Base-by-base conservation (phyloP, 2,888 invertebrate species). In the Netelia inedita region DNA sequence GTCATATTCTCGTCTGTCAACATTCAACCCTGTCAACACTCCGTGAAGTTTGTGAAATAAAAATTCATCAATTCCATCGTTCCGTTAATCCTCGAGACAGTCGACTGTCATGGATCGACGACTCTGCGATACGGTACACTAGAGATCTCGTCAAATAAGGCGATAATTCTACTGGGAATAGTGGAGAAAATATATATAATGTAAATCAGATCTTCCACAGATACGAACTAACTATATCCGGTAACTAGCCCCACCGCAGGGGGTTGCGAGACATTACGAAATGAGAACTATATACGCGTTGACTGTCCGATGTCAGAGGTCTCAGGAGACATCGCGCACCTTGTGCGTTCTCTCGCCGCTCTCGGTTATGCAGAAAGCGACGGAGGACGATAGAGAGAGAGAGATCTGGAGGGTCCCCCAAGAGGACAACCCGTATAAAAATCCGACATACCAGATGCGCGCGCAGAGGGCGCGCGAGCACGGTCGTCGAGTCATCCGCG, bases 401-500 rank as follows among this genome's bases (percentile, higher is more conserved):
- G 61, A 69, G 59, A 41, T 16, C 23, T 55, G 16, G 21, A 28
- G 14, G 57, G 65, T 61, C 35, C 72, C 57, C 55, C 6, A 46
- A 73, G 79, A 57, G 19, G 65, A 50, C 65, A 79, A 63, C 71
- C 79, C 87, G 72, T 85, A 83, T 88, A 88, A 90, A 90, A 89
- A 86, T 87, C 87, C 78, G 82, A 85, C 92, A 91, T 91, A 91
- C 91, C 91, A 91, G 91, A 91, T 90, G 89, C 88, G 88, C 88
- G 87, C 21, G 21, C 50, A 79, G 68, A 53, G 78, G 83, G 85
- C 88, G 90, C 72, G 46, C 53, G 61, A 53, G 61, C 63, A 19
- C 74, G 41, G 46, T 41, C 69, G 74, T 88, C 90, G 88, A 91
- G 90, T 92, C 91, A 90, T 91, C 89, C 87, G 89, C 90, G 91